Percentiles rank a stretch among this genome's conserved stretches.
These are phyloP conservation scores for Nowickia ferox DNA, from an alignment of 2,888 invertebrate genomes.

Conservation along the genomic window DNA sequence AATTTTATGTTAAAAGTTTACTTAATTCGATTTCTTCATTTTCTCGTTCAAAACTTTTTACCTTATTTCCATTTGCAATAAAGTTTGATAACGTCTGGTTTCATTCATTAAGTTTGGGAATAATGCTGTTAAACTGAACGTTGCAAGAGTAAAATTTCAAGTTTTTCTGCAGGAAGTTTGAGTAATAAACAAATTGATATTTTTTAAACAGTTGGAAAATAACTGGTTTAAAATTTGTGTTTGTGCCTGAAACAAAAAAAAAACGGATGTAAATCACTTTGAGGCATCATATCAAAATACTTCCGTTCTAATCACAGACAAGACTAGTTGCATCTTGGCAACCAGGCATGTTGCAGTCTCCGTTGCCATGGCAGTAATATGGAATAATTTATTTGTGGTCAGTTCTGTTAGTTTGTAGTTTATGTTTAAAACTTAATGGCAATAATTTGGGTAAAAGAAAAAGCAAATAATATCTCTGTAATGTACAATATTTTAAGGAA, in stretches of 20 bases:
- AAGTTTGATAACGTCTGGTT: conserved; percentile 23
- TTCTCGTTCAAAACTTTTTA: neutral
- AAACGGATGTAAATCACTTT: conserved; percentile 65
- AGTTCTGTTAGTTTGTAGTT: neutral
- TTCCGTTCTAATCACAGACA: conserved; percentile 64
- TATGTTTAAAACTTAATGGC: conserved; percentile 29
- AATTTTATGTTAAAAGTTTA: conserved; percentile 42
- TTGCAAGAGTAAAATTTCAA: conserved; percentile 18
- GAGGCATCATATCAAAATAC: conserved; percentile 68
- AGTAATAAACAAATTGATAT: conserved; percentile 64
- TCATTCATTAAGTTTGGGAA: conserved; percentile 27
- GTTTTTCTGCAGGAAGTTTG: conserved; percentile 64
- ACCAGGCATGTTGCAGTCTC: conserved; percentile 4
- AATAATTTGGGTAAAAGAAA: conserved; percentile 9
- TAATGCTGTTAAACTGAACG: conserved; percentile 16
- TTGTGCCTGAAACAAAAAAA: conserved; percentile 21
- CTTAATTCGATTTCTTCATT: conserved; percentile 28
- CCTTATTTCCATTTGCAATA: conserved; percentile 15
- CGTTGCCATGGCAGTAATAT: neutral
- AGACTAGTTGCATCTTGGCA: neutral
- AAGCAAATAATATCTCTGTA: conserved; percentile 3
- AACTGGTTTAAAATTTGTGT: conserved; percentile 47
- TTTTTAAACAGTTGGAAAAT: conserved; percentile 44
- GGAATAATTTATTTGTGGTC: conserved; percentile 55
- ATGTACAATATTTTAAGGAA: conserved; percentile 58